phyloP scores from a whole-genome alignment of 1,140 invertebrate species.

The Drosophila pallidifrons region DNA sequence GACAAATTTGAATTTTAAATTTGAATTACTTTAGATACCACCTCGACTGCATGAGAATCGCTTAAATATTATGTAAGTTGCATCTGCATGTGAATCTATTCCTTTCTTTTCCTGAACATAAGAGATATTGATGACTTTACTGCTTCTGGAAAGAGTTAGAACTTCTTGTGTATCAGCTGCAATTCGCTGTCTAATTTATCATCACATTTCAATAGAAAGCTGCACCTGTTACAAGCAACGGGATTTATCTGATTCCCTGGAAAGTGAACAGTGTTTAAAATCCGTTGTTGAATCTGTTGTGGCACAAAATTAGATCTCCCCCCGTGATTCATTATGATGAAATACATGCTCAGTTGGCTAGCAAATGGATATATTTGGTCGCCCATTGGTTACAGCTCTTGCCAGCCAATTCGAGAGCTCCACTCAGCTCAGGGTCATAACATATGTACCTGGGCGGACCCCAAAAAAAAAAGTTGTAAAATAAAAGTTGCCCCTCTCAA shows the following conservation, averaged over 20 bases:
- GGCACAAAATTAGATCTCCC: not conserved
- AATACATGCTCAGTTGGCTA: not conserved
- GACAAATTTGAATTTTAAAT: too few species aligned
- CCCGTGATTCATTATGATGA: not conserved
- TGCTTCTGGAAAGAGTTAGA: too few species aligned
- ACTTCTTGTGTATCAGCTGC: too few species aligned
- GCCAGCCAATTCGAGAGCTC: constrained; percentile 53
- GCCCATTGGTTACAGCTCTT: constrained; percentile 55
- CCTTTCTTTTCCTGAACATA: too few species aligned
- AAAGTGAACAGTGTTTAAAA: not conserved
- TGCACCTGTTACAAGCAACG: too few species aligned
- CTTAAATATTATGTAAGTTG: too few species aligned
- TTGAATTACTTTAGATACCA: too few species aligned
- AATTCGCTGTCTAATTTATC: too few species aligned
- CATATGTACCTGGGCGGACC: constrained; percentile 17
- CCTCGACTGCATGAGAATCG: too few species aligned
- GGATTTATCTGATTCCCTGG: not conserved
- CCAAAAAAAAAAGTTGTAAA: not conserved
- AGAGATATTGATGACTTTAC: too few species aligned
- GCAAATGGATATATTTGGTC: constrained; percentile 31
- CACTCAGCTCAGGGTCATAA: constrained; percentile 13
- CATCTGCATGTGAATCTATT: too few species aligned
- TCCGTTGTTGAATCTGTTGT: not conserved
- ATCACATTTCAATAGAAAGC: too few species aligned
- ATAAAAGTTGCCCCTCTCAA: constrained; percentile 2